Conservation (phyloP, 2,797 vertebrate genomes). For the Mormyrus proboscirostris region DNA sequence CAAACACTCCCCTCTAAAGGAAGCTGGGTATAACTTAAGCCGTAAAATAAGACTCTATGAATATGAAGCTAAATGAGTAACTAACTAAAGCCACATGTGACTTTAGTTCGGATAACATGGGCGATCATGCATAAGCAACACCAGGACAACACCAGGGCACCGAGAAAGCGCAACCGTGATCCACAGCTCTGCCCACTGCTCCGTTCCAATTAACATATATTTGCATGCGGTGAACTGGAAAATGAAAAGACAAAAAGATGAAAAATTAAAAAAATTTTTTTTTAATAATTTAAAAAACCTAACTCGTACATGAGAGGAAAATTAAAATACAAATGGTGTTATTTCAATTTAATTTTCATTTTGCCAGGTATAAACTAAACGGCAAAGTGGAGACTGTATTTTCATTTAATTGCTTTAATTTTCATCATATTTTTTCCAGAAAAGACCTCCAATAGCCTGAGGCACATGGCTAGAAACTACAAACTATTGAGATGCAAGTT, state of each 20-base stretch:
- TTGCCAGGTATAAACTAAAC: background rate
- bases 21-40: background rate
- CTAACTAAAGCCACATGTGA: background rate
- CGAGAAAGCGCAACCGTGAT: background rate
- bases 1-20: background rate
- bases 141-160: background rate
- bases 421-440: background rate
- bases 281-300: background rate
- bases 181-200: background rate
- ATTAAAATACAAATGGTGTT: background rate
- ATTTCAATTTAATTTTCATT: background rate
- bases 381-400: background rate
- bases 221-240: background rate
- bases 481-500: background rate
- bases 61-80: background rate
- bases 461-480: background rate
- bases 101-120: background rate
- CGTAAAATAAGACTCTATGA: background rate
- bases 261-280: background rate
- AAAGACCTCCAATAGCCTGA: background rate
- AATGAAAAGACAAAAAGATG: background rate
- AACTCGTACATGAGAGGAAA: background rate
- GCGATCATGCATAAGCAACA: background rate
- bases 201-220: background rate
- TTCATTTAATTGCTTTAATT: background rate